A percentile compares a stretch with the other conserved stretches of the same genome.
These are phyloP conservation scores for Alethe diademata DNA, from an alignment of 2,113 vertebrate species.

Conservation along the genomic window DNA sequence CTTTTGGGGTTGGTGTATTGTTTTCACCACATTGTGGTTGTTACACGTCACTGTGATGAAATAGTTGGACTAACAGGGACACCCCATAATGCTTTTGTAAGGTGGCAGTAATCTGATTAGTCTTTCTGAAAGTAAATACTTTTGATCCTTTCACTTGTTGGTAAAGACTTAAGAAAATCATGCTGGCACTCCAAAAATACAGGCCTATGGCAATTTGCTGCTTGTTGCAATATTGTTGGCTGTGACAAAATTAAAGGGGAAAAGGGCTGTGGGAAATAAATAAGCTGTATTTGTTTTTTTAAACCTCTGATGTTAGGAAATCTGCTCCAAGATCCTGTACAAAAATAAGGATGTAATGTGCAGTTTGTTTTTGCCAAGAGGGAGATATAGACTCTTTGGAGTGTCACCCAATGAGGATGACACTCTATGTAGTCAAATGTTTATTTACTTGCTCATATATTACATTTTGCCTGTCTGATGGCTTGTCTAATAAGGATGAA, in stretches of 20 bases:
- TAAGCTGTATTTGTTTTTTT: background rate
- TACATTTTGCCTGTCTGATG: background rate
- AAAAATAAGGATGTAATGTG: background rate
- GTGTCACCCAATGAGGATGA: background rate
- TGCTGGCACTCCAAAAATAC: background rate
- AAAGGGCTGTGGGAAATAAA: background rate
- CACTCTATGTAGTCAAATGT: background rate
- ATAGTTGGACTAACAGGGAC: background rate
- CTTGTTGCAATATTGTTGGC: background rate
- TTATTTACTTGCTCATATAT: conserved; percentile 24
- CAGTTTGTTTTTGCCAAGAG: conserved; percentile 34
- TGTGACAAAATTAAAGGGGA: background rate
- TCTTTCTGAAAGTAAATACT: background rate
- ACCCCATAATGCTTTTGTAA: background rate
- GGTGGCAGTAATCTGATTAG: background rate
- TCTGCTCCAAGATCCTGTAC: background rate
- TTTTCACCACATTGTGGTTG: background rate
- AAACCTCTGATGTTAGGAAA: conserved; percentile 13
- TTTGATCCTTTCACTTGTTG: background rate
- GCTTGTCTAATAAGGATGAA: background rate
- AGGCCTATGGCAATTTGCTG: background rate
- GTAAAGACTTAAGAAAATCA: background rate
- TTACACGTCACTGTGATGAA: background rate
- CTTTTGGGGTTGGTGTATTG: background rate
- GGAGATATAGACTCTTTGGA: background rate